Base-by-base conservation (phyloP, 2,113 vertebrate genomes). In the Pholis gunnellus region DNA sequence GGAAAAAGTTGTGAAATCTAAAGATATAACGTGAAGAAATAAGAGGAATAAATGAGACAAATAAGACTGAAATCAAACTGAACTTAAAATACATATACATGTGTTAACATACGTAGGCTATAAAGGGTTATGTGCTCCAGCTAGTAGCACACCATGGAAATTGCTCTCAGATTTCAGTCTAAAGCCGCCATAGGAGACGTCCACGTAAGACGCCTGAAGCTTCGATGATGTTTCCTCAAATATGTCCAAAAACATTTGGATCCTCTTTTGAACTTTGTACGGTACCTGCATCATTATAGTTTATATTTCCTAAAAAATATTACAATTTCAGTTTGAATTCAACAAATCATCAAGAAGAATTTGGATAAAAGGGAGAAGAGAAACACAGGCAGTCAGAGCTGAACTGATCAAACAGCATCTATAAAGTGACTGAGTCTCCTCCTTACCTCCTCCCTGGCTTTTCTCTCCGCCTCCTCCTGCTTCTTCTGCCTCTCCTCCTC, bases 401-500 rank as follows among this genome's bases (percentile, higher is more conserved):
- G 15, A 29, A 69, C 14, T 42, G 63, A 68, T 84, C 54, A 78
- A 68, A 74, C 34, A 0, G 4, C 29, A 67, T 67, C 20, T 10
- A 50, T 20, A 48, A 48, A 56, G 31, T 60, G 22, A 38, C 13
- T 15, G 46, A 48, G 27, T 73, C 50, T n/a, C n/a, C 17, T 52
- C 38, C 50, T 6, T 78, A 97, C 98, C 96, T 99, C 98, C 86
- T 99, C 98, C 78, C 82, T 95, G 84, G 94, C 93, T 94, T 96
- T 99, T 22, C 93, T 95, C 34, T 98, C 96, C 0, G 92, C 96
- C 74, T 98, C 97, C 66, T 99, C 98, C 85, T 97, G 96, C 87
- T 97, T 98, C 93, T 89, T 96, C 89, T 78, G 95, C 90, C 95
- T 95, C 85, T 98, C 98, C 83, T 99, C 98, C 80, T 99, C 98